These are phyloP conservation scores for Globodera rostochiensis DNA, from an alignment of 1,140 invertebrate genomes.

Conservation along the genomic window DNA sequence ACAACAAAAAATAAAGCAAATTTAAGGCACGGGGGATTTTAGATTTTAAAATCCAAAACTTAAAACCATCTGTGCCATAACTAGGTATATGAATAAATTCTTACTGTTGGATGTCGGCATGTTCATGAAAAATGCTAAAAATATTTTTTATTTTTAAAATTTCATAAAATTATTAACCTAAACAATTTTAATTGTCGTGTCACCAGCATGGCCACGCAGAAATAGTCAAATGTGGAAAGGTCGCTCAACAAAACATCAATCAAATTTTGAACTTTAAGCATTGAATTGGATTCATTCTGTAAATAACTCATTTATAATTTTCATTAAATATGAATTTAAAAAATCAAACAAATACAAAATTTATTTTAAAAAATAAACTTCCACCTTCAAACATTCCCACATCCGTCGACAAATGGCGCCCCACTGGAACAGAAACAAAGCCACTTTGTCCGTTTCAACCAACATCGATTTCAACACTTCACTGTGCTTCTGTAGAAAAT, in stretches of 20 bases:
- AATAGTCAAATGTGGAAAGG: conserved; percentile 4
- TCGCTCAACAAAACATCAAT: background rate
- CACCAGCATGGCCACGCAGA: conserved; percentile 9
- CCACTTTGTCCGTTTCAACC: background rate
- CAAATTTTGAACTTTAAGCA: background rate
- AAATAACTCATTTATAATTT: background rate
- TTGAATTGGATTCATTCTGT: background rate
- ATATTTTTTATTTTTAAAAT: background rate
- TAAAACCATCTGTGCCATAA: too few relatives aligned
- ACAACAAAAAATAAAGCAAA: too few relatives aligned
- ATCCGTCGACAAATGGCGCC: background rate
- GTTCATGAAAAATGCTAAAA: conserved; percentile 16
- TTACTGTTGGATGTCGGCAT: conserved; percentile 2
- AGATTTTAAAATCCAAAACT: too few relatives aligned
- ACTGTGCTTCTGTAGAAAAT: background rate
- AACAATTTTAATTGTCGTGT: conserved; percentile 18
- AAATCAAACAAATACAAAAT: too few relatives aligned
- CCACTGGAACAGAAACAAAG: background rate
- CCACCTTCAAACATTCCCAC: background rate
- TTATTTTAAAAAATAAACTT: too few relatives aligned
- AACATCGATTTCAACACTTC: background rate
- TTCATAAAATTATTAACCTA: background rate
- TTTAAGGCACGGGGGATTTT: too few relatives aligned
- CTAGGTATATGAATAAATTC: background rate
- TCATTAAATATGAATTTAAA: too few relatives aligned